A percentile compares a stretch with the other conserved stretches of the same genome.
phyloP scores from a whole-genome alignment of 2,113 vertebrate species.

The Bubo blakistoni region DNA sequence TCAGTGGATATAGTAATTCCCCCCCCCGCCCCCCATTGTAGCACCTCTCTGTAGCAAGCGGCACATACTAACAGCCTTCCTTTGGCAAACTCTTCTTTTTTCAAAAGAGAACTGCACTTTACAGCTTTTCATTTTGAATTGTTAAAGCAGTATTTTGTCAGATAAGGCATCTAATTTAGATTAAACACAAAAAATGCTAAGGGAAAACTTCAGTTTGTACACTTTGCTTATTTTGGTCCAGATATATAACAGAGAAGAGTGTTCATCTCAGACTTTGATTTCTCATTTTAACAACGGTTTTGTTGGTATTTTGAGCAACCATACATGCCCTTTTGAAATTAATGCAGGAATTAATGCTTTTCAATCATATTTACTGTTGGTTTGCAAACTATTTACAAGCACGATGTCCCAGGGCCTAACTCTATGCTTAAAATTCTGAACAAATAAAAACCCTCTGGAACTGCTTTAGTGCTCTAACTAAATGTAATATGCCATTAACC shows the following conservation, averaged over 20 bases:
- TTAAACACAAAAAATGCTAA: not conserved
- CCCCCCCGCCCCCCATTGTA: rapidly evolving
- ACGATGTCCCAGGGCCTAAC: not conserved
- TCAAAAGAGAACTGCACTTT: not conserved
- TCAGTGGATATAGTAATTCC: rapidly evolving
- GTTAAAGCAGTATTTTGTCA: not conserved
- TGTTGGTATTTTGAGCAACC: not conserved
- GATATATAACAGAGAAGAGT: not conserved
- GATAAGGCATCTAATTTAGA: not conserved
- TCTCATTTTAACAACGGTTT: not conserved
- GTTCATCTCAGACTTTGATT: not conserved
- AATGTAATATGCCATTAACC: not conserved
- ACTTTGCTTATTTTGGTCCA: not conserved
- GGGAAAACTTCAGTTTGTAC: not conserved
- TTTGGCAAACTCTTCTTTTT: not conserved
- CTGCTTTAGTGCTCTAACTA: not conserved
- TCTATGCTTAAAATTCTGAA: not conserved
- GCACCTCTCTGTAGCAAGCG: not conserved
- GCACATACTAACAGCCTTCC: not conserved
- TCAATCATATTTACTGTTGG: not conserved
- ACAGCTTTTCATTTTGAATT: not conserved
- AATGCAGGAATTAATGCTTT: not conserved
- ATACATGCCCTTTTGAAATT: not conserved
- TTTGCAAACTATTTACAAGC: not conserved
- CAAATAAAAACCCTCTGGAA: not conserved